phyloP scores from a whole-genome alignment of 2,797 vertebrate genomes.

The Sebastes cheni region DNA sequence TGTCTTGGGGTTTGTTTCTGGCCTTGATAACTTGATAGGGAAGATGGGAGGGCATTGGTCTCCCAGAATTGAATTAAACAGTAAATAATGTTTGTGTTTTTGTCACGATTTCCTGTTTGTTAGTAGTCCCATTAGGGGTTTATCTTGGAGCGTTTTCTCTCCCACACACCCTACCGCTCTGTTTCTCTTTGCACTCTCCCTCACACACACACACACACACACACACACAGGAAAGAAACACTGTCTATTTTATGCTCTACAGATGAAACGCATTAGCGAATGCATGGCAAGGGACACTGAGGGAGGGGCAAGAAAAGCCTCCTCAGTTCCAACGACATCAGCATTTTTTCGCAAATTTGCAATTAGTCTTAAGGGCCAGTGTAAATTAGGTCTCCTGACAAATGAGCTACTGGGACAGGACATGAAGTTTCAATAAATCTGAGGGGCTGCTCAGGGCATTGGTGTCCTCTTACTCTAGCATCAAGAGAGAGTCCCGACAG shows the following conservation, averaged over 20 bases:
- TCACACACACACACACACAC: constrained; percentile 59
- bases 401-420: constrained; percentile 96
- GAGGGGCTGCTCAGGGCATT: constrained; percentile 72
- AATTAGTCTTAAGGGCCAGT: constrained; percentile 99
- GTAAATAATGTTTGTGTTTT: constrained; percentile 75
- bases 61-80: constrained; percentile 69
- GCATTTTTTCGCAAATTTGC: constrained; percentile 98
- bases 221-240: constrained; percentile 78
- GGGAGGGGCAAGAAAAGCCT: constrained; percentile 76
- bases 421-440: constrained; percentile 87
- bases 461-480: constrained; percentile 72
- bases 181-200: constrained; percentile 81
- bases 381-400: constrained; percentile 99
- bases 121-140: constrained; percentile 63
- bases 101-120: constrained; percentile 75
- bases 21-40: constrained; percentile 64
- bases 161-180: constrained; percentile 70
- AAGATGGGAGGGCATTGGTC: constrained; percentile 56
- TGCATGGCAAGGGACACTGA: constrained; percentile 95
- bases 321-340: constrained; percentile 95
- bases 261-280: constrained; percentile 97
- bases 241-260: constrained; percentile 93
- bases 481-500: constrained; percentile 68
- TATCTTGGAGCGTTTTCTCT: constrained; percentile 54
- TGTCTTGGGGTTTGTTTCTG: constrained; percentile 71